phyloP scores from a whole-genome alignment of 2,797 vertebrate species.

The Apogon hyalosoma region DNA sequence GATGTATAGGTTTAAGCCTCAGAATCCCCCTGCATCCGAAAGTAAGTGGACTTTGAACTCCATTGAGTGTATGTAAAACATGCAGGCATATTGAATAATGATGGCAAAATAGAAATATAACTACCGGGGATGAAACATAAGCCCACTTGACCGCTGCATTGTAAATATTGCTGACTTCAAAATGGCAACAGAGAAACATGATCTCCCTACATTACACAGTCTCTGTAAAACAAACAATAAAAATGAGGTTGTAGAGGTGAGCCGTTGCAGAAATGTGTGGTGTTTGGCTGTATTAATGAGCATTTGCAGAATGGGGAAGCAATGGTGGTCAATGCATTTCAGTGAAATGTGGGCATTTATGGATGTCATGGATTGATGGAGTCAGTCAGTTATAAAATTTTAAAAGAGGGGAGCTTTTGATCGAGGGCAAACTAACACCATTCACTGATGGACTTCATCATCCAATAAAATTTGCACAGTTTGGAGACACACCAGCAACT shows the following conservation, averaged over 20 bases:
- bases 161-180: not conserved
- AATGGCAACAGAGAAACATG: not conserved
- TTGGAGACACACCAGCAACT: constrained; percentile 17
- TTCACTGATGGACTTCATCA: constrained; percentile 28
- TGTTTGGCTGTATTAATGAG: not conserved
- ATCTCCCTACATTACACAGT: not conserved
- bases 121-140: not conserved
- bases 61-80: not conserved
- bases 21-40: too few relatives aligned
- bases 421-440: constrained; percentile 11
- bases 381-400: constrained; percentile 13
- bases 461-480: constrained; percentile 13
- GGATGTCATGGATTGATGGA: constrained; percentile 7
- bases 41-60: not conserved
- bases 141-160: not conserved
- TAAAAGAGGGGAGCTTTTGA: constrained; percentile 28
- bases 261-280: not conserved
- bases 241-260: not conserved
- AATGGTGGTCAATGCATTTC: not conserved
- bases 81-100: not conserved
- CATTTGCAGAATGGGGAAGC: constrained; percentile 7
- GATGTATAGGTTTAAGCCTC: not conserved
- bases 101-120: not conserved
- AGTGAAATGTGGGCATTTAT: constrained; percentile 15
- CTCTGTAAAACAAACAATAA: not conserved